phyloP scores from a whole-genome alignment of 2,888 invertebrate genomes.

The Cryptosula pallasiana region DNA sequence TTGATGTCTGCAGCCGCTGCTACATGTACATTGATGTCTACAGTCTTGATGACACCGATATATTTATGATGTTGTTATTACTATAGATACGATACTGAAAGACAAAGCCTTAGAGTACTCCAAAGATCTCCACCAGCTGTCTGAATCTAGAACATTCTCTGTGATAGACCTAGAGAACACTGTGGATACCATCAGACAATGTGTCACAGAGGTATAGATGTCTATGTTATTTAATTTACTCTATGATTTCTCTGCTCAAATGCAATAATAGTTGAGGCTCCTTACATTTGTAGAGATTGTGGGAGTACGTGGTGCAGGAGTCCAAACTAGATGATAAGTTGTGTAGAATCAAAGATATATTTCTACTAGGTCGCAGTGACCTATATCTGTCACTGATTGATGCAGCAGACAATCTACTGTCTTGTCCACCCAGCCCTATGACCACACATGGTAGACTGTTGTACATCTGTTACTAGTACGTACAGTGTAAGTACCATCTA shows the following conservation, averaged over 20 bases:
- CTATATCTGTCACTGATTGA: slow-evolving; percentile 77
- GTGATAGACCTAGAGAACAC: slow-evolving; percentile 66
- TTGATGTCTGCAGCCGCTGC: too few species aligned
- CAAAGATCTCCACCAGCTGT: slow-evolving; percentile 43
- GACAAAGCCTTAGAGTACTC: slow-evolving; percentile 65
- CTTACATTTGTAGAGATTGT: too few species aligned
- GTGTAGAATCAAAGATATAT: slow-evolving; percentile 79
- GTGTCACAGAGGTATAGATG: slow-evolving; percentile 69
- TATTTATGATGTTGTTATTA: too few species aligned
- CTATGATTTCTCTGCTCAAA: too few species aligned
- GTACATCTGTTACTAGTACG: too few species aligned
- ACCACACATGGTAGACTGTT: slow-evolving; percentile 54
- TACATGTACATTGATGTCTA: too few species aligned
- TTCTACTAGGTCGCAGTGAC: slow-evolving; percentile 81
- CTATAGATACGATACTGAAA: slow-evolving; percentile 67
- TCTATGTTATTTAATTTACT: too few species aligned
- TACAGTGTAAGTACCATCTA: too few species aligned
- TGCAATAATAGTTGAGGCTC: too few species aligned
- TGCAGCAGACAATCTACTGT: slow-evolving; percentile 54
- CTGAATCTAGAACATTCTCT: slow-evolving; percentile 58
- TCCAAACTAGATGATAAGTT: slow-evolving; percentile 75
- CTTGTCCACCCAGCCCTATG: slow-evolving; percentile 41
- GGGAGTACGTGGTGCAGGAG: slow-evolving; percentile 77
- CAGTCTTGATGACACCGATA: too few species aligned
- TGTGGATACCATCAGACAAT: slow-evolving; percentile 73